phyloP scores from a whole-genome alignment of 2,888 invertebrate species.

The Eilema depressum region DNA sequence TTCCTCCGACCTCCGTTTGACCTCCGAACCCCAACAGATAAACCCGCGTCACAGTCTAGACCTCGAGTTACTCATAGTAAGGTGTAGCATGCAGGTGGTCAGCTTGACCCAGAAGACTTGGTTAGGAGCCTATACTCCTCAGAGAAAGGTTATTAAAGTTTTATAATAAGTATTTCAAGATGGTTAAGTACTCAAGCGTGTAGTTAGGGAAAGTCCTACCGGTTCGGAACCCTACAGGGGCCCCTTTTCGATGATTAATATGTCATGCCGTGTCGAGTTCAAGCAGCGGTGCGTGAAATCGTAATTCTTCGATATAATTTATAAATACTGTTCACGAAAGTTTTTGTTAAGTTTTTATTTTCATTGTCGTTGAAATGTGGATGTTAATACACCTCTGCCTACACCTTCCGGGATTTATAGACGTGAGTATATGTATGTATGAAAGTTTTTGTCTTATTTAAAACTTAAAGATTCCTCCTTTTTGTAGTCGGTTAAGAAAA shows the following conservation, averaged over 20 bases:
- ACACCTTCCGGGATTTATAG: too few relatives aligned
- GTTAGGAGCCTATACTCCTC: not conserved
- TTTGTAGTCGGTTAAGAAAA: too few relatives aligned
- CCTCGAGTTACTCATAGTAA: too few relatives aligned
- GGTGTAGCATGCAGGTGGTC: not conserved
- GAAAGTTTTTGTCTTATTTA: not conserved
- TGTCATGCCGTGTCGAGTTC: not conserved
- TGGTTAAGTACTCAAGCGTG: not conserved
- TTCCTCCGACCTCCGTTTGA: not conserved
- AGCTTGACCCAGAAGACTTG: not conserved
- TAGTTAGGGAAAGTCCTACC: not conserved
- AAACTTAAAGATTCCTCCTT: too few relatives aligned
- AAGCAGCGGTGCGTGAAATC: not conserved
- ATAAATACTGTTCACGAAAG: not conserved
- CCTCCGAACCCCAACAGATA: not conserved
- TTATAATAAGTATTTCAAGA: not conserved
- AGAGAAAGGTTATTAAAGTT: not conserved
- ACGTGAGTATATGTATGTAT: too few relatives aligned
- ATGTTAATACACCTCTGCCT: too few relatives aligned
- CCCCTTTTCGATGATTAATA: not conserved
- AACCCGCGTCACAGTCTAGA: too few relatives aligned
- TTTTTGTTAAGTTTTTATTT: too few relatives aligned
- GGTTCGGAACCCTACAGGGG: not conserved
- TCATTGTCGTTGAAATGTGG: too few relatives aligned
- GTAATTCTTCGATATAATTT: not conserved